Percentiles rank a stretch among this genome's conserved stretches.
Evolutionary conservation across 1,140 invertebrate genomes (phyloP).

Genomic region (Myzus persicae): DNA sequence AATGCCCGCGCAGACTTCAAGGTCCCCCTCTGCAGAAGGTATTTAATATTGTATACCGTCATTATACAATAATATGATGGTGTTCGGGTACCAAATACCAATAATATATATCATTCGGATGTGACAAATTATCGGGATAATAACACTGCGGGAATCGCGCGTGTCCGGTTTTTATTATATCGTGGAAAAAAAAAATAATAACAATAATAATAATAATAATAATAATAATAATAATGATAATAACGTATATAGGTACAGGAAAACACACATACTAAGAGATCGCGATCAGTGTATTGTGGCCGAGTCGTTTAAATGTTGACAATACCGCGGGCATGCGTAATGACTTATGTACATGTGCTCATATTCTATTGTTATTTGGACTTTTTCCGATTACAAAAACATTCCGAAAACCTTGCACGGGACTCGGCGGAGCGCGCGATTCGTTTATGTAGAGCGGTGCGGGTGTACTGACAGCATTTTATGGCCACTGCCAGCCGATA

Average conservation of each 20-base stretch:
- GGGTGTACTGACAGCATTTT: not conserved
- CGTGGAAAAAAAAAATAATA: not conserved
- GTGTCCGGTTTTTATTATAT: slow-evolving; percentile 40
- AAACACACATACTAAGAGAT: not conserved
- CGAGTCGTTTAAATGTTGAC: slow-evolving; percentile 24
- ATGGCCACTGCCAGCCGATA: not conserved
- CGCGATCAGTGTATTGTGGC: not conserved
- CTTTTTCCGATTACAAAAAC: not conserved
- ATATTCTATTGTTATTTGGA: not conserved
- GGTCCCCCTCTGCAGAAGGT: not conserved
- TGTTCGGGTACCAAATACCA: not conserved
- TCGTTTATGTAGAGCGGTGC: not conserved
- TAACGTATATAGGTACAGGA: not conserved
- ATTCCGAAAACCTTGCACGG: slow-evolving; percentile 11
- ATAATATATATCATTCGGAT: slow-evolving; percentile 26
- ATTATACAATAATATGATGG: not conserved
- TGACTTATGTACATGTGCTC: not conserved
- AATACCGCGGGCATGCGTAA: not conserved
- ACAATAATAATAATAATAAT: slow-evolving; percentile 1
- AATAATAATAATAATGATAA: too few species aligned
- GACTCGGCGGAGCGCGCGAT: not conserved
- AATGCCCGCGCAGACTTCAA: slow-evolving; percentile 31
- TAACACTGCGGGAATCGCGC: slow-evolving; percentile 48
- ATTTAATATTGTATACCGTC: not conserved
- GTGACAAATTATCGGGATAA: slow-evolving; percentile 53